Evolutionary conservation across 2,888 invertebrate species (phyloP).

Genomic region (Drepanosiphum platanoidis): DNA sequence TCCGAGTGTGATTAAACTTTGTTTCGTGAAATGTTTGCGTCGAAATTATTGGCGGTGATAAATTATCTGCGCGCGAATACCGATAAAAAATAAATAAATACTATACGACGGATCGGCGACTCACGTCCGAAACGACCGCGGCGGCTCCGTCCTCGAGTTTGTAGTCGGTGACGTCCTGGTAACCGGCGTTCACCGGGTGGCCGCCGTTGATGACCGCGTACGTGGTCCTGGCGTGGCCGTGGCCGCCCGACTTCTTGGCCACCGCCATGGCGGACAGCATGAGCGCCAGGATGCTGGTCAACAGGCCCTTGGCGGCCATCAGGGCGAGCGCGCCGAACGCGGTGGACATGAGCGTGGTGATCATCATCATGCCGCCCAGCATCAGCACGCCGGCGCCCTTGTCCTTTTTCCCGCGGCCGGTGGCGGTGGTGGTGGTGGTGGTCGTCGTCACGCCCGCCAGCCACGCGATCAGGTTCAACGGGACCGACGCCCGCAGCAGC

Average conservation of each 20-base stretch:
- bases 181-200: no score
- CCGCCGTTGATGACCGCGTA: slow-evolving; percentile 63
- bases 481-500: background rate
- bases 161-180: background rate
- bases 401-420: slow-evolving; percentile 68
- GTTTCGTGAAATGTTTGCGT: no score
- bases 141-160: background rate
- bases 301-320: slow-evolving; percentile 62
- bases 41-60: no score
- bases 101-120: no score
- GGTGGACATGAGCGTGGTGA: slow-evolving; percentile 79
- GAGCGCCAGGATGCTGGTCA: slow-evolving; percentile 62
- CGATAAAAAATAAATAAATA: no score
- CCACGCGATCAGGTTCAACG: background rate
- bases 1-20: no score
- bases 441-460: background rate
- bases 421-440: background rate
- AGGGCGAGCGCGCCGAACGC: slow-evolving; percentile 76
- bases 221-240: slow-evolving; percentile 53
- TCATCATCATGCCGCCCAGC: slow-evolving; percentile 72
- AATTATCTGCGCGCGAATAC: no score
- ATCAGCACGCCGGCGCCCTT: slow-evolving; percentile 68
- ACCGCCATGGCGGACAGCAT: slow-evolving; percentile 60
- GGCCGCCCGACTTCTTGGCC: slow-evolving; percentile 26
- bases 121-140: slow-evolving; percentile 12